Conservation (phyloP, 1,140 invertebrate genomes). For the Caenorhabditis latens region DNA sequence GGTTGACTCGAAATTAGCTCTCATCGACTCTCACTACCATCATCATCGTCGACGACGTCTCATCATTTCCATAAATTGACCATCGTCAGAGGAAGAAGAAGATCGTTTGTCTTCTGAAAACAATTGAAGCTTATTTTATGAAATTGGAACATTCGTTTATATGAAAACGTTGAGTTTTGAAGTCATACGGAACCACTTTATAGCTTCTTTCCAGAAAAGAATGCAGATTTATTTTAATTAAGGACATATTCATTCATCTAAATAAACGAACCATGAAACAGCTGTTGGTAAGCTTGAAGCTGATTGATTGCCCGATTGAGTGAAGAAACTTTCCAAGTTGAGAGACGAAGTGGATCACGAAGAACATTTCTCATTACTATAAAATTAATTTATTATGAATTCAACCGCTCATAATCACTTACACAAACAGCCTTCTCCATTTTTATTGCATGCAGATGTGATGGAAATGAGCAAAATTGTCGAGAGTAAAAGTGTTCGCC, state of each 20-base stretch:
- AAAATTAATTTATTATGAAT: neutral
- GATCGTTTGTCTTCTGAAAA: slow-evolving; percentile 50
- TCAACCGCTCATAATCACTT: neutral
- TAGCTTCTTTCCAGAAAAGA: neutral
- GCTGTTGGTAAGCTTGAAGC: slow-evolving; percentile 64
- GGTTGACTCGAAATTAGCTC: slow-evolving; percentile 26
- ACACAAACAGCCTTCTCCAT: slow-evolving; percentile 48
- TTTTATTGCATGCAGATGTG: slow-evolving; percentile 42
- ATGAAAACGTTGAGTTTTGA: neutral
- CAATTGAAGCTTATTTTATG: neutral
- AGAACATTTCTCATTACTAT: slow-evolving; percentile 62
- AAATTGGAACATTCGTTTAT: neutral
- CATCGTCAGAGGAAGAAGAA: neutral
- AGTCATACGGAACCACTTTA: neutral
- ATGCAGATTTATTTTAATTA: neutral
- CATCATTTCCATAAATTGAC: slow-evolving; percentile 31
- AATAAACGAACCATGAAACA: slow-evolving; percentile 51
- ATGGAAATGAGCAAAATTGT: slow-evolving; percentile 15
- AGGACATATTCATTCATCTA: neutral
- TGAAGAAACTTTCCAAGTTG: slow-evolving; percentile 60
- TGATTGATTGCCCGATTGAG: slow-evolving; percentile 62
- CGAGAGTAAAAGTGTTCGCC: slow-evolving; percentile 15
- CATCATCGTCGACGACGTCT: slow-evolving; percentile 41
- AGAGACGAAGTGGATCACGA: slow-evolving; percentile 60
- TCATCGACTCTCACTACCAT: neutral